These are phyloP conservation scores for Drepana falcataria DNA, from an alignment of 2,888 invertebrate genomes.

Conservation along the genomic window DNA sequence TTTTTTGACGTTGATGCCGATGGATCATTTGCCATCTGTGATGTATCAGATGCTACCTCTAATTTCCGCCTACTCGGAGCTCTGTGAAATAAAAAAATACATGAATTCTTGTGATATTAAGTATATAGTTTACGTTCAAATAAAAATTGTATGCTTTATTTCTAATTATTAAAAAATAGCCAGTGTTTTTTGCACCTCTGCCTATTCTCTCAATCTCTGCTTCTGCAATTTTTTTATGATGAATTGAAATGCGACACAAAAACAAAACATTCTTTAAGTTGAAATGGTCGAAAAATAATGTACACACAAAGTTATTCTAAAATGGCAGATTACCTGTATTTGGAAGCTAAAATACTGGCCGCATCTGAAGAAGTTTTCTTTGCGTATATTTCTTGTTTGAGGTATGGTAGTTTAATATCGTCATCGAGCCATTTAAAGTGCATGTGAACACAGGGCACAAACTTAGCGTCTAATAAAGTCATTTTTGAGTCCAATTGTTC, in stretches of 20 bases:
- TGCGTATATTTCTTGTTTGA: conserved; percentile 79
- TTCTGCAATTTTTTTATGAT: too few relatives aligned
- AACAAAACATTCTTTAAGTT: too few relatives aligned
- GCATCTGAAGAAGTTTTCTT: conserved; percentile 82
- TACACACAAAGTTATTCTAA: too few relatives aligned
- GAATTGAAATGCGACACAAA: too few relatives aligned
- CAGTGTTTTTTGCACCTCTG: too few relatives aligned
- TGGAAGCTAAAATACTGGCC: conserved; percentile 83
- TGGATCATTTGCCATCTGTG: conserved; percentile 24
- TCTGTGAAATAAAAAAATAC: conserved; percentile 29
- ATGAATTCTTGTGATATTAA: neutral
- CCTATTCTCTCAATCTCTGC: too few relatives aligned
- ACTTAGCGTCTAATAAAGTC: conserved; percentile 84
- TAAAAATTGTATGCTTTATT: too few relatives aligned
- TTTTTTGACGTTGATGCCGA: conserved; percentile 48
- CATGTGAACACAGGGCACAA: conserved; percentile 88
- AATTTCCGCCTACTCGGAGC: conserved; percentile 58
- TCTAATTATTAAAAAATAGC: too few relatives aligned
- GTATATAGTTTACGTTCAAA: neutral
- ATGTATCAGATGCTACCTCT: conserved; percentile 29
- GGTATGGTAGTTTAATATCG: conserved; percentile 52
- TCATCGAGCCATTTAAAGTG: conserved; percentile 81
- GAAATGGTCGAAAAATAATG: too few relatives aligned
- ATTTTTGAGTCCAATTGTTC: conserved; percentile 79
- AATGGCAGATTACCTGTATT: conserved; percentile 74